Conservation (phyloP, 1,140 invertebrate genomes). For the Planococcus citri region DNA sequence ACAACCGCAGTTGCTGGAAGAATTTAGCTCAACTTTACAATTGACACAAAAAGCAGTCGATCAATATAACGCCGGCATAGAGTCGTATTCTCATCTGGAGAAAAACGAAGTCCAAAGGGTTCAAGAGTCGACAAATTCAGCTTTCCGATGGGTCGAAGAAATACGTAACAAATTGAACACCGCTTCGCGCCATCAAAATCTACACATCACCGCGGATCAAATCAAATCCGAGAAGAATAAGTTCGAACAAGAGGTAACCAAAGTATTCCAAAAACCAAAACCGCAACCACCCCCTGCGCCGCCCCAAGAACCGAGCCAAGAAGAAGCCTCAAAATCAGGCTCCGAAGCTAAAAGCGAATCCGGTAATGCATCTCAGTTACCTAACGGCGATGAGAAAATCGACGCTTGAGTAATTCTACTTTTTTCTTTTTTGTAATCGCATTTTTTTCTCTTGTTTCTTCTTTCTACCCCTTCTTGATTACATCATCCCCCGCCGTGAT, state of each 20-base stretch:
- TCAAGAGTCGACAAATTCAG: constrained; percentile 37
- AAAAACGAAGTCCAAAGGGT: constrained; percentile 50
- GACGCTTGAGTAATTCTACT: background rate
- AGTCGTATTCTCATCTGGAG: constrained; percentile 70
- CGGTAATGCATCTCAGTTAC: background rate
- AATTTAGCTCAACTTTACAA: constrained; percentile 57
- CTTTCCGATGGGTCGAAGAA: constrained; percentile 33
- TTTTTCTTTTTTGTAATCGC: background rate
- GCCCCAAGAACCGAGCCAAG: constrained; percentile 34
- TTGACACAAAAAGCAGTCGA: constrained; percentile 61
- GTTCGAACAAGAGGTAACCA: constrained; percentile 53
- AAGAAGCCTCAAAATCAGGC: background rate
- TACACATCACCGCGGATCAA: constrained; percentile 59
- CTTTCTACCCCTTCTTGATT: background rate
- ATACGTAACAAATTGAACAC: constrained; percentile 27
- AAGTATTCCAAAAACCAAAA: constrained; percentile 74
- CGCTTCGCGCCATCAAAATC: constrained; percentile 47
- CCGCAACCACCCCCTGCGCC: constrained; percentile 54
- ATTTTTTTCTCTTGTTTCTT: constrained; percentile 8
- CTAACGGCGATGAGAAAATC: constrained; percentile 13
- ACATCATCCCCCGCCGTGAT: background rate
- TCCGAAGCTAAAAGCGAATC: constrained; percentile 1
- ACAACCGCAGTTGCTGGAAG: constrained; percentile 59
- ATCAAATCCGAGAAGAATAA: constrained; percentile 57
- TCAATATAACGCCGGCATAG: constrained; percentile 48